Percentiles rank a stretch among this genome's conserved stretches.
Conservation (phyloP, 2,797 vertebrate species). For the Lagodon rhomboides region DNA sequence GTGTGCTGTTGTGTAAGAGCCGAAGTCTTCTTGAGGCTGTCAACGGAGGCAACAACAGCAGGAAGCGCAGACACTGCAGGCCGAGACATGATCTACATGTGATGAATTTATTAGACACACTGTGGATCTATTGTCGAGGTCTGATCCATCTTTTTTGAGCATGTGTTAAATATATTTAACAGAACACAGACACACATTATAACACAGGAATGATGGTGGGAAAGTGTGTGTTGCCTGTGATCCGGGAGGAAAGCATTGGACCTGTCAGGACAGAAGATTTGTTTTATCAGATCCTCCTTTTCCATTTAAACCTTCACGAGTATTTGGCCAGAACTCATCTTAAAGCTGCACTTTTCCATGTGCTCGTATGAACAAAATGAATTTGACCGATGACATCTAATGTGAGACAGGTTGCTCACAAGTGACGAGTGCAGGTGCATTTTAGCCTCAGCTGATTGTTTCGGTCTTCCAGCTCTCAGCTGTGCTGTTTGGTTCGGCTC, state of each 20-base stretch:
- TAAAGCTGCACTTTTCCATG: background rate
- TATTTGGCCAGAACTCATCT: too few relatives aligned
- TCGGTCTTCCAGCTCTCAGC: background rate
- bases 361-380: background rate
- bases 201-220: too few relatives aligned
- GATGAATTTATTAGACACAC: background rate
- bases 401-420: background rate
- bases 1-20: slow-evolving; percentile 18
- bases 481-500: background rate
- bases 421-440: too few relatives aligned
- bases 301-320: background rate
- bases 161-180: background rate
- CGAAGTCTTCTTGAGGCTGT: background rate
- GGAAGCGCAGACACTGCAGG: too few relatives aligned
- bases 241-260: too few relatives aligned
- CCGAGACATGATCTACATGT: background rate
- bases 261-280: background rate
- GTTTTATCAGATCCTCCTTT: background rate
- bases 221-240: too few relatives aligned
- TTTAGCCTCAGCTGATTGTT: background rate
- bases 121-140: background rate
- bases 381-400: background rate
- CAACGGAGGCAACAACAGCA: background rate
- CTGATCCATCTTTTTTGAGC: background rate
- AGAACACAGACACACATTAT: background rate